phyloP scores from a whole-genome alignment of 2,797 vertebrate species.

The Clarias platycephalus region DNA sequence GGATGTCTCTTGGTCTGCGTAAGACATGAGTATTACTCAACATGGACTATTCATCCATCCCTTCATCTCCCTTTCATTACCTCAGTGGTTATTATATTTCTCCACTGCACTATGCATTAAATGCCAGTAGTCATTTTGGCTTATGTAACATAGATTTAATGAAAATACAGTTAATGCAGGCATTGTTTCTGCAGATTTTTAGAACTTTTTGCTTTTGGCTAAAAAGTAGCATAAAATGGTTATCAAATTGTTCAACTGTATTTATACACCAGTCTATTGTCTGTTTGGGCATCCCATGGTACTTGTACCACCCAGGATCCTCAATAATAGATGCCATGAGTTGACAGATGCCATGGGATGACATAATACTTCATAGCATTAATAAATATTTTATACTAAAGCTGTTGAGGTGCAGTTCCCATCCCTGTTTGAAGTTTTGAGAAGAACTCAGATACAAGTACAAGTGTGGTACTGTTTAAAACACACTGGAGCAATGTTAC shows the following conservation, averaged over 20 bases:
- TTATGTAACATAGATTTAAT: slow-evolving; percentile 72
- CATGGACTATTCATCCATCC: slow-evolving; percentile 67
- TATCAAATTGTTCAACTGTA: neutral
- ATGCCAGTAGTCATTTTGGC: slow-evolving; percentile 47
- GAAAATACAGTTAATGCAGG: slow-evolving; percentile 74
- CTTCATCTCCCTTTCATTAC: slow-evolving; percentile 56
- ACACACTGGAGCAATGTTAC: neutral
- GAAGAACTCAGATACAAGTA: slow-evolving; percentile 66
- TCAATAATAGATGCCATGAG: slow-evolving; percentile 80
- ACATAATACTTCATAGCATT: slow-evolving; percentile 76
- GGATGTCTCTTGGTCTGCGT: slow-evolving; percentile 64
- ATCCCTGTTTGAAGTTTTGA: slow-evolving; percentile 73
- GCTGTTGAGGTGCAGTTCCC: slow-evolving; percentile 73
- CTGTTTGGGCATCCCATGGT: slow-evolving; percentile 54
- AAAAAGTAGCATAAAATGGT: neutral
- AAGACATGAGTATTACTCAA: slow-evolving; percentile 66
- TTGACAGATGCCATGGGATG: slow-evolving; percentile 77
- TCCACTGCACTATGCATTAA: slow-evolving; percentile 77
- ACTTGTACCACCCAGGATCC: slow-evolving; percentile 58
- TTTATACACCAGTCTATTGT: neutral
- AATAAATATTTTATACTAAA: slow-evolving; percentile 80
- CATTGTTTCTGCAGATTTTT: no score
- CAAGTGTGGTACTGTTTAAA: slow-evolving; percentile 71
- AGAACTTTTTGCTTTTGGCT: neutral
- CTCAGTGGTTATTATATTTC: slow-evolving; percentile 77